These are phyloP conservation scores for Xenops minutus DNA, from an alignment of 2,797 vertebrate genomes.

Conservation along the genomic window DNA sequence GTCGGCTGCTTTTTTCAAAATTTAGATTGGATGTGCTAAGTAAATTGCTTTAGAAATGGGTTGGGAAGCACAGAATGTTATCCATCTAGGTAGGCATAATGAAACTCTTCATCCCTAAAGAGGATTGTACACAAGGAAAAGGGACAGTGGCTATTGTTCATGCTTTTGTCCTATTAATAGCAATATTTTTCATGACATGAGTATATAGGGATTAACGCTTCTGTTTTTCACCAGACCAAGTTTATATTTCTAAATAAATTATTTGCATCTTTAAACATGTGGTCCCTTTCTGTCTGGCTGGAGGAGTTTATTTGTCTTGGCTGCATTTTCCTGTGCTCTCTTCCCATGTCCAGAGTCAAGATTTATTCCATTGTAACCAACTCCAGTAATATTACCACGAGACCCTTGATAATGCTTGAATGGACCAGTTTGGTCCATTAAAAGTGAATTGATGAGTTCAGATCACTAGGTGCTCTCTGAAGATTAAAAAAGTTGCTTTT, in stretches of 20 bases:
- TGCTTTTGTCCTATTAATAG: not conserved
- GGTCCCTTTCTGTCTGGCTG: constrained; percentile 6
- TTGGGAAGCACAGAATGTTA: not conserved
- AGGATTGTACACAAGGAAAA: not conserved
- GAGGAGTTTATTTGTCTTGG: not conserved
- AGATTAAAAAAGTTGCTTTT: not conserved
- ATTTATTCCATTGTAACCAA: not conserved
- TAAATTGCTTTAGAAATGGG: not conserved
- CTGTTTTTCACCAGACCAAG: not conserved
- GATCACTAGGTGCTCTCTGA: not conserved
- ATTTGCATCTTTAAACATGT: not conserved
- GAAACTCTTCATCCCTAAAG: not conserved
- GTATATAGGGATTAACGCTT: not conserved
- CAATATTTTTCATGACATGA: not conserved
- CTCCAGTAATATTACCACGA: not conserved
- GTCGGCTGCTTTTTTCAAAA: constrained; percentile 9
- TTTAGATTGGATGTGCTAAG: not conserved
- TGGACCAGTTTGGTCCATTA: not conserved
- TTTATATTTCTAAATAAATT: not conserved
- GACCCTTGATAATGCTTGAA: not conserved
- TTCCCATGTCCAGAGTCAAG: not conserved
- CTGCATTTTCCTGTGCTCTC: not conserved
- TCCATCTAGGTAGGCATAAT: not conserved
- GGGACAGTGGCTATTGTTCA: not conserved
- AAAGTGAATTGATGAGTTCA: not conserved